Evolutionary conservation across 1,140 invertebrate species (phyloP).

Genomic region (Bombus vancouverensis): DNA sequence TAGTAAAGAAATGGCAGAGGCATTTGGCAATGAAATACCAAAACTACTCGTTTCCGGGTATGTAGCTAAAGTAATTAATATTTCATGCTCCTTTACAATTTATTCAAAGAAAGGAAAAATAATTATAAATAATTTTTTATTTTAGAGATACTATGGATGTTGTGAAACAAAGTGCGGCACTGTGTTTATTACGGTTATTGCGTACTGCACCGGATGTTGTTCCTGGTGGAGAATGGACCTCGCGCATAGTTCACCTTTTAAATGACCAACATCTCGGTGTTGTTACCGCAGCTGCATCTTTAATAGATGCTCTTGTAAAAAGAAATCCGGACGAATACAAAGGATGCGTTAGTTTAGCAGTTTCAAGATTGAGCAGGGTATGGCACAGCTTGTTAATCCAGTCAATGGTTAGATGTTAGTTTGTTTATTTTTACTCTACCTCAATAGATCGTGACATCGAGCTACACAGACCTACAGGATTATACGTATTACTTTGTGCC

Average conservation of each 20-base stretch:
- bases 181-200: slow-evolving; percentile 96
- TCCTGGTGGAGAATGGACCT: slow-evolving; percentile 99
- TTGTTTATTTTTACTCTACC: slow-evolving; percentile 21
- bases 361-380: slow-evolving; percentile 97
- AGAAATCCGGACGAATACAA: slow-evolving; percentile 99
- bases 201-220: slow-evolving; percentile 97
- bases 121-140: slow-evolving; percentile 32
- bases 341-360: slow-evolving; percentile 98
- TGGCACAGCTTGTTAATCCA: slow-evolving; percentile 62
- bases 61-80: neutral
- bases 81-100: neutral
- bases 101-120: neutral
- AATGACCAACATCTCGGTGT: slow-evolving; percentile 99
- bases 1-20: slow-evolving; percentile 99
- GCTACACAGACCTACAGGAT: slow-evolving; percentile 99
- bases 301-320: slow-evolving; percentile 99
- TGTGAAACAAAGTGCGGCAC: slow-evolving; percentile 99
- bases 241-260: slow-evolving; percentile 98
- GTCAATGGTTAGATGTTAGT: neutral
- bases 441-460: slow-evolving; percentile 95
- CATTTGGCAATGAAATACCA: slow-evolving; percentile 98
- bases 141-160: slow-evolving; percentile 99
- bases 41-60: slow-evolving; percentile 98
- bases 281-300: slow-evolving; percentile 98
- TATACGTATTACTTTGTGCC: slow-evolving; percentile 99